These are phyloP conservation scores for Enteromius paludinosus DNA, from an alignment of 2,797 vertebrate species.

Conservation along the genomic window DNA sequence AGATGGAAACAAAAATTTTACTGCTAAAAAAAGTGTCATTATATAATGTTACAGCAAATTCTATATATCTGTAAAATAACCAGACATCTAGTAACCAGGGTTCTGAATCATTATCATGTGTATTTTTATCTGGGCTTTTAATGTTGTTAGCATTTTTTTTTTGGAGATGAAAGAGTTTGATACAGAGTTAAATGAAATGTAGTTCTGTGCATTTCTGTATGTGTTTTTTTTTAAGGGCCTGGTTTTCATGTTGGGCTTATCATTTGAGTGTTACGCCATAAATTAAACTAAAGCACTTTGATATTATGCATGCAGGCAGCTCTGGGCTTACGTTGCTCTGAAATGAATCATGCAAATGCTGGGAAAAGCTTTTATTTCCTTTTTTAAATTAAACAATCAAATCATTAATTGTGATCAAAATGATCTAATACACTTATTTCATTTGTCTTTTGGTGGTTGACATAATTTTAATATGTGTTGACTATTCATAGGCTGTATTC, in stretches of 20 bases:
- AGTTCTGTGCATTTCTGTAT: background rate
- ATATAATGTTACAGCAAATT: background rate
- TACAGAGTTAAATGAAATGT: background rate
- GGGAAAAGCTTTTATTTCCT: constrained; percentile 13
- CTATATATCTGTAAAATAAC: background rate
- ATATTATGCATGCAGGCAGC: constrained; percentile 47
- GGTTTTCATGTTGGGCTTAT: constrained; percentile 58
- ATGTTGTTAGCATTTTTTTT: background rate
- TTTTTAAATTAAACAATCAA: background rate
- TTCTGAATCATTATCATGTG: background rate
- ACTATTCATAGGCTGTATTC: too few relatives aligned
- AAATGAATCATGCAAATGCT: constrained; percentile 34
- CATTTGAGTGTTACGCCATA: constrained; percentile 81
- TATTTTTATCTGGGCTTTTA: constrained; percentile 1
- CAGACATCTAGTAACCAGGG: constrained; percentile 11
- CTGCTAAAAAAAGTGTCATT: background rate
- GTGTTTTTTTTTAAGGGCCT: constrained; percentile 15
- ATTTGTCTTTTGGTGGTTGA: background rate
- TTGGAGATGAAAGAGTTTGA: background rate
- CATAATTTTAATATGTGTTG: background rate
- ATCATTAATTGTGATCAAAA: background rate
- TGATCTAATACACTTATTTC: background rate
- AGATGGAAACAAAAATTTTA: background rate
- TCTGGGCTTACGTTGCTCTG: constrained; percentile 24
- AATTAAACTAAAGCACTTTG: constrained; percentile 55